Conservation (phyloP, 2,797 vertebrate species). For the Rhodeus uyekii region DNA sequence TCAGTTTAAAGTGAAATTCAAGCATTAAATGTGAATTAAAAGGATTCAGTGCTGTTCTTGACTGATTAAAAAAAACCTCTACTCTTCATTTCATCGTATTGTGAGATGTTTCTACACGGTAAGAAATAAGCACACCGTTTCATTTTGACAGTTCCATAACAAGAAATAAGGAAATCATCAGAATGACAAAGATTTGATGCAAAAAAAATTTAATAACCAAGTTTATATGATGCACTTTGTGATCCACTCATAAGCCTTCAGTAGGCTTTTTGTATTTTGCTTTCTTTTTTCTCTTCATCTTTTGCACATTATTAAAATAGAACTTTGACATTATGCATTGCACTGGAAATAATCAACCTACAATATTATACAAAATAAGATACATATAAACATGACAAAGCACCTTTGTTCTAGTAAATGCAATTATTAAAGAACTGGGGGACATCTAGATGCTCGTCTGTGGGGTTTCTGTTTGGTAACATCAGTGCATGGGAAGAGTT, state of each 20-base stretch:
- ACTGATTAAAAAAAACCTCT: slow-evolving; percentile 20
- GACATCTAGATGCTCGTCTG: slow-evolving; percentile 81
- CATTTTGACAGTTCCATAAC: not conserved
- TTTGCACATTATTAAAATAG: slow-evolving; percentile 96
- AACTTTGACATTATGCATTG: slow-evolving; percentile 89
- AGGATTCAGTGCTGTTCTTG: slow-evolving; percentile 3
- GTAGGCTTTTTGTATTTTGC: slow-evolving; percentile 77
- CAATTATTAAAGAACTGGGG: slow-evolving; percentile 83
- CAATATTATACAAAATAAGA: slow-evolving; percentile 88
- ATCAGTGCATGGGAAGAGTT: slow-evolving; percentile 90
- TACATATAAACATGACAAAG: slow-evolving; percentile 89
- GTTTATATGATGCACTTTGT: slow-evolving; percentile 85
- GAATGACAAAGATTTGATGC: slow-evolving; percentile 72
- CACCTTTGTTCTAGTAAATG: slow-evolving; percentile 83
- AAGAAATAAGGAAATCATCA: slow-evolving; percentile 28
- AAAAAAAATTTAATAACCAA: slow-evolving; percentile 82
- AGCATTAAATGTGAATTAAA: slow-evolving; percentile 31
- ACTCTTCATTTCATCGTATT: not conserved
- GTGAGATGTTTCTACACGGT: not conserved
- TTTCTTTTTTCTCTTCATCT: slow-evolving; percentile 83
- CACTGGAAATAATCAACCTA: slow-evolving; percentile 90
- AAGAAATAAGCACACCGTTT: slow-evolving; percentile 44
- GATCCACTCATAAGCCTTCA: slow-evolving; percentile 84
- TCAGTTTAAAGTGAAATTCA: slow-evolving; percentile 24
- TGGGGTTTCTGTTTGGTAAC: slow-evolving; percentile 81